Evolutionary conservation across 2,113 vertebrate genomes (phyloP).

Genomic region (Serinus canaria): DNA sequence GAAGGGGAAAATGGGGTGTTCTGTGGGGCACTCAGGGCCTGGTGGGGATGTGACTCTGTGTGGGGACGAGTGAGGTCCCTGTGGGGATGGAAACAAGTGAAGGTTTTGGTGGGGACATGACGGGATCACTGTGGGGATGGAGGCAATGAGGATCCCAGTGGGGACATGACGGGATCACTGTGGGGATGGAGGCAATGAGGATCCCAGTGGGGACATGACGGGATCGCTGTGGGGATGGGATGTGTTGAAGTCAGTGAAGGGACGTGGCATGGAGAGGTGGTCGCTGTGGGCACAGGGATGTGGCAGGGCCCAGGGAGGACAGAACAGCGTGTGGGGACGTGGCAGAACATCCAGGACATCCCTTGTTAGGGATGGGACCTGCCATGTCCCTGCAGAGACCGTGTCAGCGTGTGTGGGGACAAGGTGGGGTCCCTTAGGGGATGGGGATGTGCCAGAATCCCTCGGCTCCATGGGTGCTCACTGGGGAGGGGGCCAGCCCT

Average conservation of each 20-base stretch:
- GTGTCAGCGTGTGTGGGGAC: background rate
- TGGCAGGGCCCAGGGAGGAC: background rate
- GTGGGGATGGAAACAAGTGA: too few species aligned
- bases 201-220: too few species aligned
- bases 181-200: background rate
- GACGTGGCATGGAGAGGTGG: too few species aligned
- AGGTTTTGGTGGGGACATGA: too few species aligned
- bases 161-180: background rate
- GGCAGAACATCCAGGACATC: background rate
- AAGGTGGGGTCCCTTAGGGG: background rate
- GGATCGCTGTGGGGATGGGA: background rate
- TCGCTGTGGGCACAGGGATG: background rate
- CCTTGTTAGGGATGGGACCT: background rate
- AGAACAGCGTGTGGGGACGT: fast-evolving
- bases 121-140: background rate
- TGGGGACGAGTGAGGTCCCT: background rate
- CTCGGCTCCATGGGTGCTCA: fast-evolving
- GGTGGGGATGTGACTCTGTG: too few species aligned
- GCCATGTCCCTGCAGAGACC: fast-evolving
- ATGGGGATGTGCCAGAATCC: background rate
- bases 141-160: background rate
- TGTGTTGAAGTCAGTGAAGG: background rate
- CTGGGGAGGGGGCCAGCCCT: background rate
- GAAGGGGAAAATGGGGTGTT: too few species aligned
- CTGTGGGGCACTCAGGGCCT: too few species aligned